Conservation (phyloP, 92 coral and sea anemone species). For the Porites rus region DNA sequence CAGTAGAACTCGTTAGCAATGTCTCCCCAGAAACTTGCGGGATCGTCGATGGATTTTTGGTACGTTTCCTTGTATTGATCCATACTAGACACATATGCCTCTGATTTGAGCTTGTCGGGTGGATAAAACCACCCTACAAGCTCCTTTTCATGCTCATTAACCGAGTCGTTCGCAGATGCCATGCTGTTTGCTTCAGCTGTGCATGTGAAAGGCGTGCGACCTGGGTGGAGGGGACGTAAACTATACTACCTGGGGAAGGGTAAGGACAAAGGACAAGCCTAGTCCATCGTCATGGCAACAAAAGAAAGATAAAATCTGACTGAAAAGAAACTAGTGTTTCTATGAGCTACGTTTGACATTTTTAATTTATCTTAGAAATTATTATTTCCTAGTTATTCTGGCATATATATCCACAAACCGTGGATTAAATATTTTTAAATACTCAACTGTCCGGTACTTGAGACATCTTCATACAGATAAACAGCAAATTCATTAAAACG, state of each 20-base stretch:
- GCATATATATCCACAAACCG: too few species aligned
- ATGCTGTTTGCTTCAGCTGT: constrained; percentile 10
- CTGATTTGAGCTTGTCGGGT: constrained; percentile 69
- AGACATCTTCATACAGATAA: too few species aligned
- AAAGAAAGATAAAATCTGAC: not conserved
- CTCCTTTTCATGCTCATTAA: constrained; percentile 73
- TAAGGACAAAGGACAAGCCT: not conserved
- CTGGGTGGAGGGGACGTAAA: not conserved
- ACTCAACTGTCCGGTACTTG: too few species aligned
- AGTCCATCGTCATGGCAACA: too few species aligned
- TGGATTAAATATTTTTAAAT: too few species aligned
- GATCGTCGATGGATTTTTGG: constrained; percentile 84
- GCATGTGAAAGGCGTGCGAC: not conserved
- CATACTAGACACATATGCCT: constrained; percentile 89
- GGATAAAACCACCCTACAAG: constrained; percentile 88
- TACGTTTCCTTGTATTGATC: constrained; percentile 86
- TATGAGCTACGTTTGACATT: too few species aligned
- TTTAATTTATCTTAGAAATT: too few species aligned
- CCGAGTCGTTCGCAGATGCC: constrained; percentile 10
- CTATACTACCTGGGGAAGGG: constrained; percentile 14
- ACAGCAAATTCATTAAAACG: too few species aligned
- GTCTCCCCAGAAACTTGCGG: constrained; percentile 96
- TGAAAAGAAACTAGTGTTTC: not conserved
- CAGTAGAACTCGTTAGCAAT: constrained; percentile 89
- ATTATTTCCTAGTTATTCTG: too few species aligned